A percentile compares a stretch with the other conserved stretches of the same genome.
Evolutionary conservation across 2,888 invertebrate species (phyloP).

Genomic region (Oligia strigilis): DNA sequence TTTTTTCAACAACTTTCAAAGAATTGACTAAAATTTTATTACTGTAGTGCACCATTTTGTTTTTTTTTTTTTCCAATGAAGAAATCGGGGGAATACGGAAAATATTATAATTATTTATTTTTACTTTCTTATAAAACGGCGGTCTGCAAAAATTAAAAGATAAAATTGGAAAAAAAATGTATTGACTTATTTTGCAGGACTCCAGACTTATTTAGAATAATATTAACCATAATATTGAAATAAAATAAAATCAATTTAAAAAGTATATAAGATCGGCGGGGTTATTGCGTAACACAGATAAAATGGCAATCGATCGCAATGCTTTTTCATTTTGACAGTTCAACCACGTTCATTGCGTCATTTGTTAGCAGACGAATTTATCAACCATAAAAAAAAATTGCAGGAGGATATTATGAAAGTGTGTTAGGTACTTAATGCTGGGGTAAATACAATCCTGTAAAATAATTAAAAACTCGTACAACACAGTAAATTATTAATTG

Average conservation of each 20-base stretch:
- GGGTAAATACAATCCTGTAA: background rate
- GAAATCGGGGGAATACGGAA: background rate
- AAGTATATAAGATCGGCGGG: background rate
- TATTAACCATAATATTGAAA: background rate
- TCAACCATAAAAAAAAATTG: background rate
- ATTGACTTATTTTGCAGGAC: background rate
- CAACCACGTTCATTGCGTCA: background rate
- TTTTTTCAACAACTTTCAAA: constrained; percentile 70
- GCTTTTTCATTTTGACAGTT: background rate
- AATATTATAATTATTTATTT: background rate
- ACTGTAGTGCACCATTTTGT: constrained; percentile 23
- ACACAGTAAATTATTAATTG: no score
- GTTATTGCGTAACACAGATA: background rate
- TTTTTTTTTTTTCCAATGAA: background rate
- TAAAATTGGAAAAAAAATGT: background rate
- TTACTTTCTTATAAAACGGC: background rate
- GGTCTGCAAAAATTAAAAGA: background rate
- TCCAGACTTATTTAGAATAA: background rate
- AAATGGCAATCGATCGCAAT: background rate
- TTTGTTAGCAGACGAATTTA: background rate
- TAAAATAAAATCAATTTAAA: background rate
- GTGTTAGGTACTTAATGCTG: background rate
- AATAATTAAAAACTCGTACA: no score
- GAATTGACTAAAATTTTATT: constrained; percentile 55
- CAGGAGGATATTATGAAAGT: background rate